Conservation (phyloP, 1,140 invertebrate genomes). For the Caenorhabditis elegans region WBcel235 BX284604.4:1415501-1416000, state of each 20-base stretch:
- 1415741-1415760: neutral
- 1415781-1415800: neutral
- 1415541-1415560: too few relatives aligned
- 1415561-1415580: too few relatives aligned
- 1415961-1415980: too few relatives aligned
- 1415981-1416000: too few relatives aligned
- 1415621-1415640: too few relatives aligned
- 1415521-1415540: too few relatives aligned
- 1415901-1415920: neutral
- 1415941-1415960: too few relatives aligned
- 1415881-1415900: neutral
- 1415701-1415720: constrained; percentile 6
- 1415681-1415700: neutral
- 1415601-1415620: too few relatives aligned
- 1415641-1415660: neutral
- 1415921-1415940: neutral
- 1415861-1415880: neutral
- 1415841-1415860: neutral
- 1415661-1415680: neutral
- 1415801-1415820: neutral
- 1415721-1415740: neutral
- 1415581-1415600: too few relatives aligned
- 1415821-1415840: neutral
- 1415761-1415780: neutral
- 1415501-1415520: neutral